Evolutionary conservation across 1,140 invertebrate genomes (phyloP).

Genomic region (Drosophila sp.): DNA sequence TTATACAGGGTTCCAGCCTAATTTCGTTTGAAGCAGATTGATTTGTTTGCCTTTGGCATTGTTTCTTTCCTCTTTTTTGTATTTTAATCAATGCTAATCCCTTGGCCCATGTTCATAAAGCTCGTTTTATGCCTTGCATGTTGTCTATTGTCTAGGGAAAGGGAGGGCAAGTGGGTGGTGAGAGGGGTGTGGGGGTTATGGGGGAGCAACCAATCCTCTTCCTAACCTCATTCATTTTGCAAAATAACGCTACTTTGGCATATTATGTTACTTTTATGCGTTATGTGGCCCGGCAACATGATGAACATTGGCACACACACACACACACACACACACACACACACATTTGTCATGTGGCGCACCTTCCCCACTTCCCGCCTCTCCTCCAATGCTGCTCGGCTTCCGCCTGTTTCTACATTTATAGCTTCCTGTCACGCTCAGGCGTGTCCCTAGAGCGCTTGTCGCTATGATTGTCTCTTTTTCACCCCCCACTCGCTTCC

Average conservation of each 20-base stretch:
- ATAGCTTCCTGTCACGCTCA: conserved; percentile 80
- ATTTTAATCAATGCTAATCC: conserved; percentile 75
- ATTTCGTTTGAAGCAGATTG: conserved; percentile 49
- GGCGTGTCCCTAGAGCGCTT: conserved; percentile 63
- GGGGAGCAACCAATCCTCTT: neutral
- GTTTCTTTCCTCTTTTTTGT: neutral
- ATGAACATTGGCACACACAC: conserved; percentile 34
- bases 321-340: neutral
- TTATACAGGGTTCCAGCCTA: neutral
- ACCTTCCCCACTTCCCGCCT: conserved; percentile 33
- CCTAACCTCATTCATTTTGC: conserved; percentile 42
- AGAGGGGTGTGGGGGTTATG: neutral
- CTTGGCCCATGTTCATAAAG: conserved; percentile 36
- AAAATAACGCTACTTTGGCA: conserved; percentile 76
- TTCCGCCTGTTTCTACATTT: conserved; percentile 42
- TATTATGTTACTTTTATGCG: conserved; percentile 79
- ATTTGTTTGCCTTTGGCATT: conserved; percentile 41
- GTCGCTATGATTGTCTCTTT: conserved; percentile 56
- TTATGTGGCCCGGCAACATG: conserved; percentile 50
- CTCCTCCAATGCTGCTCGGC: neutral
- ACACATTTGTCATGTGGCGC: conserved; percentile 60
- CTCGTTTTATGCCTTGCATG: conserved; percentile 30
- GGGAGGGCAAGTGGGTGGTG: neutral
- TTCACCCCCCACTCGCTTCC: neutral
- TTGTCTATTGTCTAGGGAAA: conserved; percentile 53